A percentile compares a stretch with the other conserved stretches of the same genome.
Conservation (phyloP, 2,113 vertebrate genomes). For the Lampris megalopsis region DNA sequence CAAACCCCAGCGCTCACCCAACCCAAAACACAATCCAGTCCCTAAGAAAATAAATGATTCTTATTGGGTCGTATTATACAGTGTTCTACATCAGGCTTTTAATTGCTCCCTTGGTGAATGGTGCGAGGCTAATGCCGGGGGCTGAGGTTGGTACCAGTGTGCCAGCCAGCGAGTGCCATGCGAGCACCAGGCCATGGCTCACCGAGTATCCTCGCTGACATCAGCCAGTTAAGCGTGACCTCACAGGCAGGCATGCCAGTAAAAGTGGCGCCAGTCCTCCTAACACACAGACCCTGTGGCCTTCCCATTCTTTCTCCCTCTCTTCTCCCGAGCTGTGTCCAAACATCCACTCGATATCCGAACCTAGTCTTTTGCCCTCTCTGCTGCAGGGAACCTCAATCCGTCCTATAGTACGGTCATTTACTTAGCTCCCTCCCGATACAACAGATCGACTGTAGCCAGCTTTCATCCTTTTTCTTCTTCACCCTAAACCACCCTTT, state of each 20-base stretch:
- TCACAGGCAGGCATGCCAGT: slow-evolving; percentile 60
- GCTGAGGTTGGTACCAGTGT: slow-evolving; percentile 18
- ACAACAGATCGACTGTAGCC: background rate
- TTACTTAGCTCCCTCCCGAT: background rate
- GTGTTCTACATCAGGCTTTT: slow-evolving; percentile 35
- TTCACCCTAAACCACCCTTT: no score
- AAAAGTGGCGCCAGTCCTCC: slow-evolving; percentile 65
- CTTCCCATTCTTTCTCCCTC: slow-evolving; percentile 30
- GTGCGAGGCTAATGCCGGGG: slow-evolving; percentile 39
- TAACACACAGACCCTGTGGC: slow-evolving; percentile 59
- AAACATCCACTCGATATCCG: background rate
- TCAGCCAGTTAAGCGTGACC: slow-evolving; percentile 63
- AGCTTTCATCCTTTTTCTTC: background rate
- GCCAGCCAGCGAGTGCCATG: slow-evolving; percentile 55
- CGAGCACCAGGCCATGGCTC: slow-evolving; percentile 57
- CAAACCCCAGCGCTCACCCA: slow-evolving; percentile 34
- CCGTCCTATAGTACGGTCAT: no score
- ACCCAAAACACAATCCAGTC: slow-evolving; percentile 30
- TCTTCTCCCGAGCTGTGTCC: slow-evolving; percentile 16
- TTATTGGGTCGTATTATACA: slow-evolving; percentile 34
- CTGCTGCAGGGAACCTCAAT: background rate
- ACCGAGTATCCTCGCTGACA: slow-evolving; percentile 62
- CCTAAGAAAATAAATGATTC: slow-evolving; percentile 45
- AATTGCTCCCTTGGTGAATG: slow-evolving; percentile 56
- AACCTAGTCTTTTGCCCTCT: slow-evolving; percentile 5